Conservation (phyloP, 2,888 invertebrate genomes). For the Drosophila percnosoma region DNA sequence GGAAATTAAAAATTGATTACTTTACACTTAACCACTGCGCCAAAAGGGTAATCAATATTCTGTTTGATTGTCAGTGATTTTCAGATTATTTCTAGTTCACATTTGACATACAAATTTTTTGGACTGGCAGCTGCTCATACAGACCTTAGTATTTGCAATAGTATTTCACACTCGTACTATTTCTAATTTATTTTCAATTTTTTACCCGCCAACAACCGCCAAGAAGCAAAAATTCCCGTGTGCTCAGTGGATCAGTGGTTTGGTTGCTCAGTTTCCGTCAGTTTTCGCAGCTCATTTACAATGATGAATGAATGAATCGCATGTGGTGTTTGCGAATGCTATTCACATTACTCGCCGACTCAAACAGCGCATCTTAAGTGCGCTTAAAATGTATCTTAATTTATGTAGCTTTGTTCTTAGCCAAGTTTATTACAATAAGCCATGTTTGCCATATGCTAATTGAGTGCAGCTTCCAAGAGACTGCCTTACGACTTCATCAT, state of each 20-base stretch:
- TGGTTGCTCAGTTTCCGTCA: constrained; percentile 26
- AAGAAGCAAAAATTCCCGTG: constrained; percentile 61
- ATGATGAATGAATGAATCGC: constrained; percentile 68
- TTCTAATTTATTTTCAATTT: constrained; percentile 11
- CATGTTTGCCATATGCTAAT: constrained; percentile 61
- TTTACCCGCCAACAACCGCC: constrained; percentile 6
- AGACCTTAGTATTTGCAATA: constrained; percentile 27
- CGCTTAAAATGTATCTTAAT: constrained; percentile 60
- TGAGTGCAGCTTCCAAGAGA: constrained; percentile 55
- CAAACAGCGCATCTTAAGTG: constrained; percentile 58
- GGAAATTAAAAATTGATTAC: neutral
- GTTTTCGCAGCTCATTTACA: constrained; percentile 35
- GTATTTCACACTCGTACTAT: constrained; percentile 51
- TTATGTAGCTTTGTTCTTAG: constrained; percentile 65
- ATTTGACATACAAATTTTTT: constrained; percentile 74
- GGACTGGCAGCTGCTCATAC: constrained; percentile 1
- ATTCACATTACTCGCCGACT: constrained; percentile 39
- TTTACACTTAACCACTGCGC: neutral
- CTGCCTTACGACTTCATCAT: constrained; percentile 38
- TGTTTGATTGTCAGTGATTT: too few species aligned
- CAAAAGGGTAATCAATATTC: constrained; percentile 1
- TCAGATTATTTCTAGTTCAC: constrained; percentile 49
- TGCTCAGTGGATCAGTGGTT: constrained; percentile 23
- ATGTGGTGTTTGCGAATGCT: constrained; percentile 26
- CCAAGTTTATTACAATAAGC: constrained; percentile 35